These are phyloP conservation scores for Drosophila ananassae DNA, from an alignment of 1,140 invertebrate species.

Conservation along the genomic window DNA sequence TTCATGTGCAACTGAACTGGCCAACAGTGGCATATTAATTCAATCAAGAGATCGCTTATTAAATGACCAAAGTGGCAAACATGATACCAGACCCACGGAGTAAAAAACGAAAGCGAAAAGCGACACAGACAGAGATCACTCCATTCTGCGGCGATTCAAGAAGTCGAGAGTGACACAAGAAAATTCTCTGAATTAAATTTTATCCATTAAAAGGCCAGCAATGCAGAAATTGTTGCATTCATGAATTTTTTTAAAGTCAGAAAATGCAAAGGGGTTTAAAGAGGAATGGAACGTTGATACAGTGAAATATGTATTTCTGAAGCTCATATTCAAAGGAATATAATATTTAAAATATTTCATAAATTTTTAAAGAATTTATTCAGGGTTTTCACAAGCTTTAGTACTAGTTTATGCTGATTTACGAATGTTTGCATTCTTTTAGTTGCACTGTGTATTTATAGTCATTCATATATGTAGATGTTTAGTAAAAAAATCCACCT, in stretches of 20 bases:
- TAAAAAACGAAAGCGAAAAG: slow-evolving; percentile 8
- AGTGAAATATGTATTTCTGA: neutral
- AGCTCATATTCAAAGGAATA: neutral
- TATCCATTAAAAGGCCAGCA: slow-evolving; percentile 61
- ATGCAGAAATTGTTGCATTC: slow-evolving; percentile 63
- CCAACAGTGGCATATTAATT: slow-evolving; percentile 77
- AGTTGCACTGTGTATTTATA: slow-evolving; percentile 18
- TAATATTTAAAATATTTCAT: neutral
- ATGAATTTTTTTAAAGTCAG: slow-evolving; percentile 70
- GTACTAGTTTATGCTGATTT: neutral
- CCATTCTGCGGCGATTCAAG: slow-evolving; percentile 26
- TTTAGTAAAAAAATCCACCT: slow-evolving; percentile 41
- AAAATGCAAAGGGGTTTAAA: neutral
- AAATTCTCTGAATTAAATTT: slow-evolving; percentile 76
- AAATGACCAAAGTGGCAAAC: slow-evolving; percentile 74
- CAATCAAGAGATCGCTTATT: slow-evolving; percentile 79
- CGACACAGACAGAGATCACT: slow-evolving; percentile 32
- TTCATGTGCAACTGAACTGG: slow-evolving; percentile 27
- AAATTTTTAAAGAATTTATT: no score
- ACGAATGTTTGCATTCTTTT: neutral
- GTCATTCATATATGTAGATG: slow-evolving; percentile 68
- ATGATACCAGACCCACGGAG: slow-evolving; percentile 47
- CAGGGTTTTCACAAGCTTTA: no score
- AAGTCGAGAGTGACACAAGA: slow-evolving; percentile 38
- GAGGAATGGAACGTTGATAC: slow-evolving; percentile 19